Conservation (phyloP, 2,113 vertebrate species). For the Chaetodon auriga region DNA sequence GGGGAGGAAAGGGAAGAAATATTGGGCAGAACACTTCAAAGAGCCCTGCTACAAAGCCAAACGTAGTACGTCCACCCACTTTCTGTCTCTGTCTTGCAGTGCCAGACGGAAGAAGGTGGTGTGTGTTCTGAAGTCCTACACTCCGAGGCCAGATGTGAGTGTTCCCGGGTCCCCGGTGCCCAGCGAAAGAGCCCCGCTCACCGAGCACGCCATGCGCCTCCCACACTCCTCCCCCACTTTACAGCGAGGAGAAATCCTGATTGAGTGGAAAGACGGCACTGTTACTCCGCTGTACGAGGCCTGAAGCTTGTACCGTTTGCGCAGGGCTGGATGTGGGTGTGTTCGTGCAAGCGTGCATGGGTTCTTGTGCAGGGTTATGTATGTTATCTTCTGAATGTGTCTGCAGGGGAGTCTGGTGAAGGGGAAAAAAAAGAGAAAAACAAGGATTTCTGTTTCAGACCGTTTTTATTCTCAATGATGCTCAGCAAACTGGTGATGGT, state of each 20-base stretch:
- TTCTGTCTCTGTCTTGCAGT: background rate
- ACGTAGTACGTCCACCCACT: background rate
- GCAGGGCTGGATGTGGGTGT: background rate
- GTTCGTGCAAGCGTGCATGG: background rate
- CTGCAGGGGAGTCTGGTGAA: background rate
- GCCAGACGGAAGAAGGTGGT: conserved; percentile 87
- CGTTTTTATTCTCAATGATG: background rate
- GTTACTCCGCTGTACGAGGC: conserved; percentile 89
- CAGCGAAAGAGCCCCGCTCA: conserved; percentile 81
- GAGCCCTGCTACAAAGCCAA: background rate
- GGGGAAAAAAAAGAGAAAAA: background rate
- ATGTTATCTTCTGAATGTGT: background rate
- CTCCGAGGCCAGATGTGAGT: conserved; percentile 66
- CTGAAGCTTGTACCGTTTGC: conserved; percentile 40
- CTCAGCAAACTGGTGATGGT: background rate
- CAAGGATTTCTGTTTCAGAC: background rate
- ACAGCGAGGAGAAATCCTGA: conserved; percentile 87
- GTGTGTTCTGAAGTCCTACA: conserved; percentile 84
- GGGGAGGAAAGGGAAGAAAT: background rate
- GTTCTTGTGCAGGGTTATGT: background rate
- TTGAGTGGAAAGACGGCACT: conserved; percentile 90
- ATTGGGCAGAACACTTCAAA: background rate
- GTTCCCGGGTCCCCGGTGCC: conserved; percentile 78
- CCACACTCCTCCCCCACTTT: conserved; percentile 81
- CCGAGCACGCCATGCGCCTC: conserved; percentile 73